Evolutionary conservation across 2,888 invertebrate species (phyloP).

Genomic region (Scelioninae gen. 2): DNA sequence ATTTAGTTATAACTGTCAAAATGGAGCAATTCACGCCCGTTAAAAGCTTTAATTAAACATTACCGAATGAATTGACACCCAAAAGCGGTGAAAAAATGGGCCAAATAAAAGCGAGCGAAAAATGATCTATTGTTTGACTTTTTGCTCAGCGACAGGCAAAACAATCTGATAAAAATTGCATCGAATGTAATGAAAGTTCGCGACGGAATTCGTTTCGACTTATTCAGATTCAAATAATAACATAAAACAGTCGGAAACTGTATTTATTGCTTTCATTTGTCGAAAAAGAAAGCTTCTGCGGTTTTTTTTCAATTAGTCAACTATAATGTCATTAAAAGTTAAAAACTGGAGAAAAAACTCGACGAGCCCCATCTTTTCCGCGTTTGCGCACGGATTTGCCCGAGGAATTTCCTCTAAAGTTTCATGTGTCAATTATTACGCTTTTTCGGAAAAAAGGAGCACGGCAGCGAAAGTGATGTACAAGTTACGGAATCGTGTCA

Average conservation of each 20-base stretch:
- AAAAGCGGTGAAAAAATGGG: neutral
- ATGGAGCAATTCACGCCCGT: slow-evolving; percentile 9
- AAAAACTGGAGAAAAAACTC: slow-evolving; percentile 5
- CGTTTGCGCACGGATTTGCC: slow-evolving; percentile 45
- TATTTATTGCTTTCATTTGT: too few relatives aligned
- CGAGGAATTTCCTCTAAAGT: slow-evolving; percentile 44
- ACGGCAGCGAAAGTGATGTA: slow-evolving; percentile 14
- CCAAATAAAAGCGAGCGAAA: slow-evolving; percentile 5
- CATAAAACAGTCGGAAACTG: too few relatives aligned
- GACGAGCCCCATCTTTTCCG: neutral
- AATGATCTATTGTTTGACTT: slow-evolving; percentile 9
- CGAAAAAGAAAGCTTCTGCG: too few relatives aligned
- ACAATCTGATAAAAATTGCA: slow-evolving; percentile 21
- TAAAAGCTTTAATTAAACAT: slow-evolving; percentile 15
- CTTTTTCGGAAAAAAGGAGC: slow-evolving; percentile 31
- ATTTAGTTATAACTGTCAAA: slow-evolving; percentile 9
- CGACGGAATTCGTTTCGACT: slow-evolving; percentile 25
- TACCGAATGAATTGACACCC: neutral
- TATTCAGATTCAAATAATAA: neutral
- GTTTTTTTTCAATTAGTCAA: too few relatives aligned
- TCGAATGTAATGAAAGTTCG: slow-evolving; percentile 40
- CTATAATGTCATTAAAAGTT: too few relatives aligned
- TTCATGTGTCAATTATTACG: slow-evolving; percentile 55
- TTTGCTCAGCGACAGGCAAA: slow-evolving; percentile 38
- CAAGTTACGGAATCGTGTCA: neutral